Base-by-base conservation (phyloP, 1,140 invertebrate species). In the Nomia melanderi region DNA sequence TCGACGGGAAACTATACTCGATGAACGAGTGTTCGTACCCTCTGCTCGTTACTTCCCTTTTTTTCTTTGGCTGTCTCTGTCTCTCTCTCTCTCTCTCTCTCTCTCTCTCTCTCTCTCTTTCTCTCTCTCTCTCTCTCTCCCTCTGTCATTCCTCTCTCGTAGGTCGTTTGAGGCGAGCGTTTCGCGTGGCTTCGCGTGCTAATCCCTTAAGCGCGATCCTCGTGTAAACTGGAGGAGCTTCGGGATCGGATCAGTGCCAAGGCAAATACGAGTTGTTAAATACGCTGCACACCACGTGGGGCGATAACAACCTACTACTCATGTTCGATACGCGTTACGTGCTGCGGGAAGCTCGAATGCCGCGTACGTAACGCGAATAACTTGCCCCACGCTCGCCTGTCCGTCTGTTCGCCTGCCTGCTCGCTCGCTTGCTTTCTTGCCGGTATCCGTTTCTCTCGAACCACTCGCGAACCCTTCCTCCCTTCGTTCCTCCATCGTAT, bases 211-310 rank as follows among this genome's bases (percentile, higher is more conserved):
- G 79, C 81, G 53, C 80, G 81, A 83, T 82, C 67, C 71, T 59
- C 77, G 75, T 83, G 77, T 83, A 83, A 82, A 79, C 59, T 63
- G 82, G 53, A 78, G 72, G 78, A 84, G 74, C 78, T 74, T 74
- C 69, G 70, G 71, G 62, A 85, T 85, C 79, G 79, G 70, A 81
- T 82, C 80, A 84, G 70, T 84, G 77, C 70, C 83, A 85, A 85
- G 79, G 79, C 82, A 84, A 85, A 84, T 85, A 85, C 79, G 82
- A 85, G 71, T 79, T 72, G 83, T 85, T 85, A 80, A 86, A 85
- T 85, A 85, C 77, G 59, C 63, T 64, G 56, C 53, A 62, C 78
- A 50, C 47, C 65, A 36, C 72, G 79, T 59, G 76, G 63, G 47
- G 50, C 82, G 77, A 85, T 82, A 82, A 85, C 77, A 85, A 76